phyloP scores from a whole-genome alignment of 2,113 vertebrate species.

The Nibea coibor region DNA sequence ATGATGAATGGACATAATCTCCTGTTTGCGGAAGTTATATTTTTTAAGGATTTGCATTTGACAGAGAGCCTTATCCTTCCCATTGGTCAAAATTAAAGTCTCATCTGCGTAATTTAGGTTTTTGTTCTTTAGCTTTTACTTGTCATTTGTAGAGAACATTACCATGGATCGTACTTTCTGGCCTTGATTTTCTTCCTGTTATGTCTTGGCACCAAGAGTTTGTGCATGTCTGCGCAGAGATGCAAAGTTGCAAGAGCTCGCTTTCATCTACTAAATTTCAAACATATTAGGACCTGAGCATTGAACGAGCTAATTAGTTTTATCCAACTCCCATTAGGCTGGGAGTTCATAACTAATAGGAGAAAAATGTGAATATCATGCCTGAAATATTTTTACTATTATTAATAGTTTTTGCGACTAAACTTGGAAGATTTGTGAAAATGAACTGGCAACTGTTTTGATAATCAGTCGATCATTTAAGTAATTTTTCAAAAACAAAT shows the following conservation, averaged over 20 bases:
- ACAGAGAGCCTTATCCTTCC: slow-evolving; percentile 6
- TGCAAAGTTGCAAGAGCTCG: not conserved
- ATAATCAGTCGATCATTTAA: not conserved
- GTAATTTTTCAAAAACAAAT: not conserved
- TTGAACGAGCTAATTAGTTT: not conserved
- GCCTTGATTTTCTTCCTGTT: not conserved
- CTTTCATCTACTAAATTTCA: not conserved
- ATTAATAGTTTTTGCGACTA: not conserved
- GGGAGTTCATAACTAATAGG: not conserved
- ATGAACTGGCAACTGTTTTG: not conserved
- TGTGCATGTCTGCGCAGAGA: not conserved
- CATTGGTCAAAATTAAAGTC: not conserved
- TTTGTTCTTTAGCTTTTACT: not conserved
- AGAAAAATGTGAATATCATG: not conserved
- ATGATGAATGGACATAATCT: slow-evolving; percentile 23
- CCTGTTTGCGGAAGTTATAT: slow-evolving; percentile 7
- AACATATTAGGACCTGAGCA: not conserved
- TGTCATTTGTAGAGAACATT: not conserved
- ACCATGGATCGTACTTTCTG: not conserved
- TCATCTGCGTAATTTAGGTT: not conserved
- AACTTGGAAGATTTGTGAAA: not conserved
- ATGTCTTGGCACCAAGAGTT: too few species aligned
- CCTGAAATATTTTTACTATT: too few species aligned
- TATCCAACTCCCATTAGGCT: not conserved
- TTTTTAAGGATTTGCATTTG: slow-evolving; percentile 8